phyloP scores from a whole-genome alignment of 2,888 invertebrate species.

The Rhamphomyia laevipes region DNA sequence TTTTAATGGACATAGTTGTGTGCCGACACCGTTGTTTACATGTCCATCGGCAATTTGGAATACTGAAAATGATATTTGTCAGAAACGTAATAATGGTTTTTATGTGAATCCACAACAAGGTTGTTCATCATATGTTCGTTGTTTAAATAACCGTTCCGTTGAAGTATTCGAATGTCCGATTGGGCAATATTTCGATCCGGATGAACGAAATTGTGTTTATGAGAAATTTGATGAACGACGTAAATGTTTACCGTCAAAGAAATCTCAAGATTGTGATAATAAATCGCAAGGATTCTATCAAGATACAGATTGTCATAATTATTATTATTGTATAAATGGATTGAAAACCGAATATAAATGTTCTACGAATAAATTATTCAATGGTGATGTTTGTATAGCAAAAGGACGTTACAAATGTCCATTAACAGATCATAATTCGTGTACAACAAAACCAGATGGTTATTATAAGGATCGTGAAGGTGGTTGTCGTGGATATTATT shows the following conservation, averaged over 20 bases:
- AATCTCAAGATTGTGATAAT: slow-evolving; percentile 21
- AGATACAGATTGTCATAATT: slow-evolving; percentile 41
- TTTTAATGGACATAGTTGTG: slow-evolving; percentile 29
- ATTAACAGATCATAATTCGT: slow-evolving; percentile 41
- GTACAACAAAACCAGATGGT: slow-evolving; percentile 43
- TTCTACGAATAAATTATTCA: slow-evolving; percentile 40
- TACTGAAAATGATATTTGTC: slow-evolving; percentile 29
- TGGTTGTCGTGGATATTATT: slow-evolving; percentile 48
- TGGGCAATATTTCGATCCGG: slow-evolving; percentile 29
- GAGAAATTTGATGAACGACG: slow-evolving; percentile 19
- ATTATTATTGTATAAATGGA: slow-evolving; percentile 47
- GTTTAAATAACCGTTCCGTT: slow-evolving; percentile 22
- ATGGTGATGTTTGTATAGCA: slow-evolving; percentile 45
- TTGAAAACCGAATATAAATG: slow-evolving; percentile 42
- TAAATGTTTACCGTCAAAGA: slow-evolving; percentile 19
- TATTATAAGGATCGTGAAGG: slow-evolving; percentile 40
- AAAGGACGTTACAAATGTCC: slow-evolving; percentile 39
- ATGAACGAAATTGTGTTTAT: slow-evolving; percentile 19
- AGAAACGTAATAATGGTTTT: slow-evolving; percentile 42
- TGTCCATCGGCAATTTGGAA: slow-evolving; percentile 16
- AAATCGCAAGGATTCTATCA: slow-evolving; percentile 35
- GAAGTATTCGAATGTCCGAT: slow-evolving; percentile 22
- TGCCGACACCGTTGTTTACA: slow-evolving; percentile 22
- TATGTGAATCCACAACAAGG: slow-evolving; percentile 26
- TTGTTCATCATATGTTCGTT: slow-evolving; percentile 30